Percentiles rank a stretch among this genome's conserved stretches.
Conservation (phyloP, 2,113 vertebrate genomes). For the Apteryx owenii region DNA sequence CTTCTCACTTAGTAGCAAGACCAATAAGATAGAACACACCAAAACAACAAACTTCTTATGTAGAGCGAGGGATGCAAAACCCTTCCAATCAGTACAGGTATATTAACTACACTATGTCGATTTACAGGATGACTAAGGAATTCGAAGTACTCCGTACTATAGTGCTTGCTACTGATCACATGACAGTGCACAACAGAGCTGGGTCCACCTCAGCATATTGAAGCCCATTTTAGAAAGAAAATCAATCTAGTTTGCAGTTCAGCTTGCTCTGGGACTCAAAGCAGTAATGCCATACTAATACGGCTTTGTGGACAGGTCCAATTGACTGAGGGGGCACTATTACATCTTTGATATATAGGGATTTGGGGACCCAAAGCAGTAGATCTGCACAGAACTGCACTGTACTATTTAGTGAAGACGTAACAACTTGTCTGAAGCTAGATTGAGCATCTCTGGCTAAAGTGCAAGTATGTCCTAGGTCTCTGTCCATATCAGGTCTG, state of each 20-base stretch:
- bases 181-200: neutral
- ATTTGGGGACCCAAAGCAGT: neutral
- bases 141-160: neutral
- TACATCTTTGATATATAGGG: neutral
- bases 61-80: neutral
- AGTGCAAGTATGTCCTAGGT: neutral
- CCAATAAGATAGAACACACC: neutral
- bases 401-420: neutral
- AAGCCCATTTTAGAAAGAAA: neutral
- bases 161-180: neutral
- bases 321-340: accelerated
- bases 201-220: neutral
- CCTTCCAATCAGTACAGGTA: neutral
- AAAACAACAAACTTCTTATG: neutral
- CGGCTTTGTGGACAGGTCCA: neutral
- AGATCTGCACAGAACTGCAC: neutral
- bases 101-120: neutral
- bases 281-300: neutral
- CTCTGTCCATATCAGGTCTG: neutral
- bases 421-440: neutral
- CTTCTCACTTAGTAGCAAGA: neutral
- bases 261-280: neutral
- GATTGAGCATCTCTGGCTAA: neutral
- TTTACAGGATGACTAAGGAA: neutral
- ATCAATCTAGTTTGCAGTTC: neutral